Percentiles rank a stretch among this genome's conserved stretches.
Evolutionary conservation across 2,888 invertebrate genomes (phyloP).

Genomic region (Hypena proboscidalis): DNA sequence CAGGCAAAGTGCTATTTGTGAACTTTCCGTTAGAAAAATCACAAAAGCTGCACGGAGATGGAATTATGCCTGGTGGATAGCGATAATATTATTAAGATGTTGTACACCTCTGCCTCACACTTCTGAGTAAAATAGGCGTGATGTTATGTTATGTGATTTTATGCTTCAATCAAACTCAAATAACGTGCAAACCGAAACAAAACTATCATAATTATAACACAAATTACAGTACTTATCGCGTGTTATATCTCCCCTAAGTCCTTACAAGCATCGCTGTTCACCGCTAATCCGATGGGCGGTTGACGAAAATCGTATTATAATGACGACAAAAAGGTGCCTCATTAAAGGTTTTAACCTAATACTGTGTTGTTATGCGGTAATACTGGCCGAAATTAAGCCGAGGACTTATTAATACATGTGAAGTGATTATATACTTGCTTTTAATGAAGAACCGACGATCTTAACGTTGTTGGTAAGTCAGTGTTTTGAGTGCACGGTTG

Average conservation of each 20-base stretch:
- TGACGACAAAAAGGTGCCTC: slow-evolving; percentile 47
- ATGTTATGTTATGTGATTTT: neutral
- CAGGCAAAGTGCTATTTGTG: no score
- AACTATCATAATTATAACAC: slow-evolving; percentile 10
- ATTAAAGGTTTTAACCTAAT: slow-evolving; percentile 35
- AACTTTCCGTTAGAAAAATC: no score
- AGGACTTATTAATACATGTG: no score
- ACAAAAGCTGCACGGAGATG: no score
- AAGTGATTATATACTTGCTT: neutral
- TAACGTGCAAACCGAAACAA: slow-evolving; percentile 7
- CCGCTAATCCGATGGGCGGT: slow-evolving; percentile 64
- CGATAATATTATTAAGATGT: no score
- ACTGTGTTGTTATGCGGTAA: neutral
- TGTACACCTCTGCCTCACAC: no score
- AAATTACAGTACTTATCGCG: slow-evolving; percentile 5
- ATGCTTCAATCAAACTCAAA: neutral
- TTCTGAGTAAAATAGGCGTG: neutral
- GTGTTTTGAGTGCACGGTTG: no score
- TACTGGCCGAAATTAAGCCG: no score
- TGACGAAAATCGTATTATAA: slow-evolving; percentile 59
- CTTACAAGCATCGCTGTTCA: slow-evolving; percentile 47
- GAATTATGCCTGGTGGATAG: no score
- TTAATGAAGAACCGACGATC: no score
- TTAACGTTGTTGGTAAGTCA: no score
- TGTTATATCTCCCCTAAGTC: slow-evolving; percentile 14